phyloP scores from a whole-genome alignment of 2,797 vertebrate species.

The Delichon dasypus region DNA sequence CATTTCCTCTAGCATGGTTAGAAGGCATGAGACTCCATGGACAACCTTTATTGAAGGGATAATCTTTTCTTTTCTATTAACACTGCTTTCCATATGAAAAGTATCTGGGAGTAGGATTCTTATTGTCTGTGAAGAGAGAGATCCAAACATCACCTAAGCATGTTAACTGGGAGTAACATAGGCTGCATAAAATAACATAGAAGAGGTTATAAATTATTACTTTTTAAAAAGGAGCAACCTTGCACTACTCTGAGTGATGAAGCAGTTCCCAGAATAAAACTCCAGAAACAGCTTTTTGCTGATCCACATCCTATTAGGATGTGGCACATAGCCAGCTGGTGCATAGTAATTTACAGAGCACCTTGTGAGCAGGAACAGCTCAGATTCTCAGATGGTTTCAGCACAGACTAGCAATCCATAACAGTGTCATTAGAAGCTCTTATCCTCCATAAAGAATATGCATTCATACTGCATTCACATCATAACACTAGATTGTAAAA shows the following conservation, averaged over 20 bases:
- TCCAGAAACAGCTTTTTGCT: constrained; percentile 4
- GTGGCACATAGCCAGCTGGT: background rate
- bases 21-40: background rate
- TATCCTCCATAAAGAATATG: background rate
- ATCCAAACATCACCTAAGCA: background rate
- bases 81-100: background rate
- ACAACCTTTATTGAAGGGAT: background rate
- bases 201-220: background rate
- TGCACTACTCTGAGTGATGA: background rate
- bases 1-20: background rate
- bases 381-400: background rate
- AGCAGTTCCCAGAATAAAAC: constrained; percentile 7
- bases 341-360: background rate
- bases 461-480: background rate
- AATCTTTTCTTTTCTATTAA: background rate
- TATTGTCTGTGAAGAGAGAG: background rate
- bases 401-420: background rate
- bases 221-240: background rate
- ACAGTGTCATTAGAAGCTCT: background rate
- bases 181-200: background rate
- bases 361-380: background rate
- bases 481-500: background rate
- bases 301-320: background rate
- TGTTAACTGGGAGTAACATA: background rate
- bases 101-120: background rate